Evolutionary conservation across 2,113 vertebrate species (phyloP), one percentile per base, ranked within the genome.

Genomic region (Beaufortia kweichowensis): DNA sequence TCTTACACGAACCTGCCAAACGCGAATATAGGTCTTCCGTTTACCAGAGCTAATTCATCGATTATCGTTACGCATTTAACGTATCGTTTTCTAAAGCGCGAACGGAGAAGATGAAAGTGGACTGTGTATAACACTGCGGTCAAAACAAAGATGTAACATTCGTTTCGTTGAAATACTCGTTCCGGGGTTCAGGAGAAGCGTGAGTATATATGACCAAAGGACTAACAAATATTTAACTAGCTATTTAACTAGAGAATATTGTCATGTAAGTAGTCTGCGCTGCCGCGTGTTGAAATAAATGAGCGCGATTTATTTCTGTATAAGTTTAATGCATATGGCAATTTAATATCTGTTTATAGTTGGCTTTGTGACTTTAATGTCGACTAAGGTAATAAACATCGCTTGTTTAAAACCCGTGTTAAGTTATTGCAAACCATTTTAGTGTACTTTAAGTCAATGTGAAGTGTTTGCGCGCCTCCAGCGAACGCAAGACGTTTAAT

Each of bases 141-240:
- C 61, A 23, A 10, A 41, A 75, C 65, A 26, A 79, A 70, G 60
- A 55, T 74, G 77, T 76, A 78, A 46, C 48, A 79, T 33, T 71
- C 33, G 41, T 76, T 61, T 61, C 35, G 63, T 60, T 61, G 57
- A 11, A 23, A 15, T 46, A 41, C 28, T 33, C 43, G 43, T 60
- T 17, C 31, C n/a, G 48, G 28, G 46, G 75, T 21, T 53, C 14
- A 4, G 62, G 43, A 73, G 56, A 69, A 61, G 67, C 55, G 81
- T 83, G 84, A 83, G 81, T 81, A 66, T 80, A 83, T 80, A 79
- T 82, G 12, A 2, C 8, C 23, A 59, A 8, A 28, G 48, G 48
- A 53, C 48, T 12, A 7, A 53, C 5, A 2, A 48, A 2, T 46
- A 46, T 53, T 53, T 9, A 21, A 21, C 48, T 53, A 21, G 48